Evolutionary conservation across 2,113 vertebrate species (phyloP).

Genomic region (Cairina moschata): DNA sequence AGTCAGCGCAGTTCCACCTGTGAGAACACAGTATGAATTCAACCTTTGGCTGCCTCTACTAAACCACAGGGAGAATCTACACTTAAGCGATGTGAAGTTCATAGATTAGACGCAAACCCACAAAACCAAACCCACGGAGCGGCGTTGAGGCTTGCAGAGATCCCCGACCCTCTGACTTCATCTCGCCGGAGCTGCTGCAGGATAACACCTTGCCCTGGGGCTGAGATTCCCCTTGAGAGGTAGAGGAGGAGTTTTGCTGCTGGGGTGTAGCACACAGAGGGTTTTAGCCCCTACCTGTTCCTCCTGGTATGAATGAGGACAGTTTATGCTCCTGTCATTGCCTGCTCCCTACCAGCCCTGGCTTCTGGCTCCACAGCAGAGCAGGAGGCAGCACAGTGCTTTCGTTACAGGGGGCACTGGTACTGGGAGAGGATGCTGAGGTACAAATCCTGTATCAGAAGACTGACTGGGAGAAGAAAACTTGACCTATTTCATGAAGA

Average conservation of each 20-base stretch:
- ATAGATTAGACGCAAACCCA: constrained; percentile 40
- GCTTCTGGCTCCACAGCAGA: background rate
- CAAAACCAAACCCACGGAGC: constrained; percentile 1
- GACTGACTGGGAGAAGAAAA: background rate
- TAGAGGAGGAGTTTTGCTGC: background rate
- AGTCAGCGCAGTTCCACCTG: constrained; percentile 65
- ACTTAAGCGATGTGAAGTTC: constrained; percentile 21
- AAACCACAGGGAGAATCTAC: constrained; percentile 56
- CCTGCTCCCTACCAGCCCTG: background rate
- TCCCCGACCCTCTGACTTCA: background rate
- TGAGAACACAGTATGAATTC: constrained; percentile 56
- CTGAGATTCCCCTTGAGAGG: background rate
- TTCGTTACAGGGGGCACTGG: accelerated
- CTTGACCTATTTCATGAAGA: background rate
- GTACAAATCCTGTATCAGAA: background rate
- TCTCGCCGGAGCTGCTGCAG: background rate
- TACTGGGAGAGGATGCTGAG: background rate
- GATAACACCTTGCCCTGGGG: background rate
- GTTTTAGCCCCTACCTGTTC: background rate
- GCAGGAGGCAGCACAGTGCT: background rate
- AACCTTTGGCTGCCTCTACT: constrained; percentile 38
- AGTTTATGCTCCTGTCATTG: background rate
- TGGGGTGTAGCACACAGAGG: background rate
- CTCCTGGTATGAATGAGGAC: background rate
- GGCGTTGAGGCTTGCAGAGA: background rate